Percentiles rank a stretch among this genome's conserved stretches.
These are phyloP conservation scores for Megalurothrips usitatus DNA, from an alignment of 2,888 invertebrate genomes.

Conservation along the genomic window DNA sequence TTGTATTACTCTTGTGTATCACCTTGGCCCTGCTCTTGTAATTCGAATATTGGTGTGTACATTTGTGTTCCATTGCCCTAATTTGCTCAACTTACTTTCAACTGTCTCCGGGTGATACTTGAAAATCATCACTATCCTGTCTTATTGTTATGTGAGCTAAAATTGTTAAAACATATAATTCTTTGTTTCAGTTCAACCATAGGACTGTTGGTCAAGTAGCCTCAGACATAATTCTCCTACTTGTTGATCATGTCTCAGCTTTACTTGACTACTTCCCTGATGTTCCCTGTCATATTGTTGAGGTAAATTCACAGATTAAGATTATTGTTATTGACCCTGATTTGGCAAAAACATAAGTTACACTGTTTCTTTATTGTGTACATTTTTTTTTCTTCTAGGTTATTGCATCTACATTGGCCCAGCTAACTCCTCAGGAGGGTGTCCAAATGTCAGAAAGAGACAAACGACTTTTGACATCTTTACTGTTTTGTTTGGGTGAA, in stretches of 20 bases:
- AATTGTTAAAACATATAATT: neutral
- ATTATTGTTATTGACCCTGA: neutral
- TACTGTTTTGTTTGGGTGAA: constrained; percentile 85
- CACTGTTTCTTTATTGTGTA: neutral
- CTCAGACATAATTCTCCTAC: constrained; percentile 70
- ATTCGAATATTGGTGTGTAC: too few relatives aligned
- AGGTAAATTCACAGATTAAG: constrained; percentile 45
- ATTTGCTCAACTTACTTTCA: too few relatives aligned
- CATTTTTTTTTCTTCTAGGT: constrained; percentile 43
- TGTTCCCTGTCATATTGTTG: constrained; percentile 59
- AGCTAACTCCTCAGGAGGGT: constrained; percentile 48
- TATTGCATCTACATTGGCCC: constrained; percentile 51
- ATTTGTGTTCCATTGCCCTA: too few relatives aligned
- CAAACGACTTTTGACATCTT: constrained; percentile 69
- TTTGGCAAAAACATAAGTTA: neutral
- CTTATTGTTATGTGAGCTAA: too few relatives aligned
- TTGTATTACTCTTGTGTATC: too few relatives aligned
- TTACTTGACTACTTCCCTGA: constrained; percentile 69
- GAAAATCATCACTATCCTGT: too few relatives aligned
- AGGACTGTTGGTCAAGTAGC: constrained; percentile 78
- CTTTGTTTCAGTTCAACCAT: constrained; percentile 64
- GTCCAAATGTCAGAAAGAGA: constrained; percentile 53
- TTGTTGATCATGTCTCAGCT: constrained; percentile 73
- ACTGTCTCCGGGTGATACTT: too few relatives aligned
- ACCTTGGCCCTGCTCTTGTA: too few relatives aligned